Base-by-base conservation (phyloP, 2,888 invertebrate species). In the Meiosimyza platycephala region DNA sequence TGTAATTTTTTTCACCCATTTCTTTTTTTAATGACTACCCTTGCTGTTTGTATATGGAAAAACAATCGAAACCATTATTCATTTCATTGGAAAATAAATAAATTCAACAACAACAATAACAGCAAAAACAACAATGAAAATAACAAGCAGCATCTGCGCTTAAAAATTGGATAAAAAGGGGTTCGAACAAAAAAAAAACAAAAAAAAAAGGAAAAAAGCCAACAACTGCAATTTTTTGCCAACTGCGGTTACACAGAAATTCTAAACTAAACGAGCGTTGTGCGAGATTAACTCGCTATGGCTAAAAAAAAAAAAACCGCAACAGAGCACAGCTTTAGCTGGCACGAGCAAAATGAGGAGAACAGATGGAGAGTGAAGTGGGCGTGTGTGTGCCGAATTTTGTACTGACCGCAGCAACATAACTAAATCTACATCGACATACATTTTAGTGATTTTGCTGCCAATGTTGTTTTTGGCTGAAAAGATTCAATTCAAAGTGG, bases 221-320 rank as follows among this genome's bases (percentile, higher is more conserved):
- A 64, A 15, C 11, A n/a, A 62, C 40, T 47, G 54, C n/a, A 54
- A 54, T 16, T 69, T 50, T 54, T 66, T 69, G 13, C 13, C 48
- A 69, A n/a, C 69, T 69, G 69, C 69, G 69, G 69, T 69, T 69
- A n/a, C 69, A 69, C 59, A 55, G 59, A 69, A 57, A 69, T 69
- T 16, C 59, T 13, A 47, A 62, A 47, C 62, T 62, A 28, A 47
- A 28, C 62, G 47, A 62, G 62, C 62, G 62, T 62, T n/a, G n/a
- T 22, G 55, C 11, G 55, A 55, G 55, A 55, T 55, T n/a, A 55
- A 55, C 11, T 55, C 16, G 55, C n/a, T n/a, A 12, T 22, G 55
- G 55, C 55, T 9, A 40, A 9, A 40, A 40, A 40, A 40, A 40
- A 40, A 40, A 40, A 40, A 40, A 40, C 40, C 40, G 9, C 40